These are phyloP conservation scores for Pterocles burchelli DNA, from an alignment of 2,113 vertebrate species.

Conservation along the genomic window DNA sequence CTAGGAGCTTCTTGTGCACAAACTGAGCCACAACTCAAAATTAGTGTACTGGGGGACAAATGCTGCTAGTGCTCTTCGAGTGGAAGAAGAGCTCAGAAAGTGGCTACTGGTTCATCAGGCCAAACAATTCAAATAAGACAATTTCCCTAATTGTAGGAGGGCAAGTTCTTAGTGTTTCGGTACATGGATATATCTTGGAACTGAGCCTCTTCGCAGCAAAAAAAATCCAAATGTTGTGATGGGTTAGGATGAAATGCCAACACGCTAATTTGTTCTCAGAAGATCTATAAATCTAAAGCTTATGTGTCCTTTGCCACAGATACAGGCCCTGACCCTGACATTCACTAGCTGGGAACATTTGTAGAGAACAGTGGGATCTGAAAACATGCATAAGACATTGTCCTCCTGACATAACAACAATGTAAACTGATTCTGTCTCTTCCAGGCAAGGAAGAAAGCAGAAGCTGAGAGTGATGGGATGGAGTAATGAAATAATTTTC, in stretches of 20 bases:
- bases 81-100: not conserved
- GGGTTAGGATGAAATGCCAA: not conserved
- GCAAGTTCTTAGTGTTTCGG: not conserved
- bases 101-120: not conserved
- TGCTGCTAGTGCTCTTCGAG: not conserved
- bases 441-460: not conserved
- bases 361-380: not conserved
- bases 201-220: not conserved
- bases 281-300: not conserved
- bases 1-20: not conserved
- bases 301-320: not conserved
- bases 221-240: not conserved
- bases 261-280: not conserved
- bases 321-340: not conserved
- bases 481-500: not conserved
- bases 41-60: not conserved
- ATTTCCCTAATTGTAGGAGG: not conserved
- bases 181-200: not conserved
- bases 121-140: not conserved
- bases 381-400: fast-evolving
- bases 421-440: not conserved
- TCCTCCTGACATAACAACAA: not conserved
- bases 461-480: not conserved
- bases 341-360: not conserved
- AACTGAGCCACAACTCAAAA: not conserved